Percentiles rank a stretch among this genome's conserved stretches.
phyloP scores from a whole-genome alignment of 2,113 vertebrate genomes.

The Hydrolagus affinis region DNA sequence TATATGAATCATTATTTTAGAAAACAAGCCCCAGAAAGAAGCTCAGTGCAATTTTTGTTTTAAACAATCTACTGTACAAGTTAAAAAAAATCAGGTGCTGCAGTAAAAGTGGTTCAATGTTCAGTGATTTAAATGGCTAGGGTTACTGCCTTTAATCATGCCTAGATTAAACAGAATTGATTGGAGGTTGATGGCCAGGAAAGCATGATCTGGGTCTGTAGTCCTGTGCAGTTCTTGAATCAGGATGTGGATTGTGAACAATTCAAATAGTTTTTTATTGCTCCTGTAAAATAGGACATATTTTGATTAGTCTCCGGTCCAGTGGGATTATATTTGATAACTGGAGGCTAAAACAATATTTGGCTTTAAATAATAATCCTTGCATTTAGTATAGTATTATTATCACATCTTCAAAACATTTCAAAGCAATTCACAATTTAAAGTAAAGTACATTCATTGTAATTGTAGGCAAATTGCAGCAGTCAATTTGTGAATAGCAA shows the following conservation, averaged over 20 bases:
- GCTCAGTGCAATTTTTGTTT: no score
- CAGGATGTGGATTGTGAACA: constrained; percentile 62
- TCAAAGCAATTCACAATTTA: no score
- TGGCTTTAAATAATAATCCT: neutral
- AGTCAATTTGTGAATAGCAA: no score
- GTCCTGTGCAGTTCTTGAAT: constrained; percentile 67
- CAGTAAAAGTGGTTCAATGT: neutral
- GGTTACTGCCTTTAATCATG: constrained; percentile 42
- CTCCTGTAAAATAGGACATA: constrained; percentile 52
- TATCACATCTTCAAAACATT: no score
- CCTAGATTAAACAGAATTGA: constrained; percentile 76
- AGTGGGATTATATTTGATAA: neutral
- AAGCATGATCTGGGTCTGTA: constrained; percentile 56
- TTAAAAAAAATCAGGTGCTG: neutral
- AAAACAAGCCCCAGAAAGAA: neutral
- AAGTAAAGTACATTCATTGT: no score
- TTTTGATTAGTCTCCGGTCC: neutral
- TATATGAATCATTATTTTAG: neutral
- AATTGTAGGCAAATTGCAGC: no score
- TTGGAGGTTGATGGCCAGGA: constrained; percentile 71
- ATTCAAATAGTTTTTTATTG: constrained; percentile 78
- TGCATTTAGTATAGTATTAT: no score
- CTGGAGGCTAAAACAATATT: neutral
- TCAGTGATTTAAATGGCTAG: constrained; percentile 39
- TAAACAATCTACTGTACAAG: no score